Percentiles rank a stretch among this genome's conserved stretches.
Conservation (phyloP, 2,113 vertebrate genomes). For the Bathybates hornii region DNA sequence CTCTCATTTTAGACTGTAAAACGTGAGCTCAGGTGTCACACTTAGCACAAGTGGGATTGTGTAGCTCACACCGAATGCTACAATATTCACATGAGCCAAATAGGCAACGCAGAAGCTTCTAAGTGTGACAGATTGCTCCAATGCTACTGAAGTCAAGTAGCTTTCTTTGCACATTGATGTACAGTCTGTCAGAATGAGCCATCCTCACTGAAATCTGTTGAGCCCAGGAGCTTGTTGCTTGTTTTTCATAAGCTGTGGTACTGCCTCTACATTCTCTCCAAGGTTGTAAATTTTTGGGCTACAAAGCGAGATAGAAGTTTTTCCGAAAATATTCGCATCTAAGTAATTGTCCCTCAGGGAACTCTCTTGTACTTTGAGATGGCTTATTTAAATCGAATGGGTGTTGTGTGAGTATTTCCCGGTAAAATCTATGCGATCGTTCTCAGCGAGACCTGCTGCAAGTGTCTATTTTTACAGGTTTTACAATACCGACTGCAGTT, state of each 20-base stretch:
- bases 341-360: slow-evolving; percentile 41
- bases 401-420: slow-evolving; percentile 29
- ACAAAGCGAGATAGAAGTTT: slow-evolving; percentile 54
- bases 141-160: slow-evolving; percentile 45
- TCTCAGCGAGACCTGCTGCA: slow-evolving; percentile 20
- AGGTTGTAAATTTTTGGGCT: slow-evolving; percentile 16
- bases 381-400: slow-evolving; percentile 47
- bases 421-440: slow-evolving; percentile 32
- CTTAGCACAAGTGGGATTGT: background rate
- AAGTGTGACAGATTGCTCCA: slow-evolving; percentile 49
- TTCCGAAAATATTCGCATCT: slow-evolving; percentile 33
- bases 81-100: slow-evolving; percentile 45
- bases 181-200: slow-evolving; percentile 36
- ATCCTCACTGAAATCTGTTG: slow-evolving; percentile 5
- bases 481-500: background rate
- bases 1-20: slow-evolving; percentile 33
- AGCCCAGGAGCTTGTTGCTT: slow-evolving; percentile 5
- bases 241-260: slow-evolving; percentile 12
- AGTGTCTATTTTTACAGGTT: slow-evolving; percentile 1
- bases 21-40: slow-evolving; percentile 26
- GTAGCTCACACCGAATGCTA: background rate
- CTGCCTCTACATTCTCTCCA: slow-evolving; percentile 1
- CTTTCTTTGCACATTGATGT: slow-evolving; percentile 33
- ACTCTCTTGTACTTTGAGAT: slow-evolving; percentile 15
- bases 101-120: slow-evolving; percentile 23